A percentile compares a stretch with the other conserved stretches of the same genome.
These are phyloP conservation scores for Melitaea athalia DNA, from an alignment of 2,888 invertebrate species.

Conservation along the genomic window DNA sequence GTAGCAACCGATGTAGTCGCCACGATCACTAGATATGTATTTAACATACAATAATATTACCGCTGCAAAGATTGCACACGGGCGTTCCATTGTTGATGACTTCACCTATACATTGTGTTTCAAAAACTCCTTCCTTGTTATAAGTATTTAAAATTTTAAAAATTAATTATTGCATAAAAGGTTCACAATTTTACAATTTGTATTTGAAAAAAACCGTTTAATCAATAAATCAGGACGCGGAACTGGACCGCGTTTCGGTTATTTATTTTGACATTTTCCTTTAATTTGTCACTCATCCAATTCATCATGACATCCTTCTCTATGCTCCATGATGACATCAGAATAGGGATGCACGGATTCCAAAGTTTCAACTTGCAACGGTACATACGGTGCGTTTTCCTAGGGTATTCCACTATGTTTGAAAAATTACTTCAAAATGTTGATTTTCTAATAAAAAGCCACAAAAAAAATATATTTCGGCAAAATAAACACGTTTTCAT, in stretches of 20 bases:
- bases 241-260: conserved; percentile 26
- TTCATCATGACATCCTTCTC: conserved; percentile 6
- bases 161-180: neutral
- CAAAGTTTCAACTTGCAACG: neutral
- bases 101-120: conserved; percentile 15
- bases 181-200: neutral
- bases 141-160: neutral
- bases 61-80: conserved; percentile 45
- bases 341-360: neutral
- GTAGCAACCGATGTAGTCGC: conserved; percentile 74
- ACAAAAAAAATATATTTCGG: too few relatives aligned
- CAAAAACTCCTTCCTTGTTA: neutral
- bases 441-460: too few relatives aligned
- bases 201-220: conserved; percentile 6
- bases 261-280: conserved; percentile 28
- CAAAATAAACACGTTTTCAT: too few relatives aligned
- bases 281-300: conserved; percentile 5
- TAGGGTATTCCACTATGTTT: too few relatives aligned
- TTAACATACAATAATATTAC: conserved; percentile 45
- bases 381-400: too few relatives aligned
- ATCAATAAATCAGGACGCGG: conserved; percentile 30
- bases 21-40: conserved; percentile 57
- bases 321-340: conserved; percentile 12
- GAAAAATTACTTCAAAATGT: too few relatives aligned
- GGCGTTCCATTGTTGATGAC: conserved; percentile 62